Conservation (phyloP, 2,113 vertebrate species). For the Narcine bancroftii region DNA sequence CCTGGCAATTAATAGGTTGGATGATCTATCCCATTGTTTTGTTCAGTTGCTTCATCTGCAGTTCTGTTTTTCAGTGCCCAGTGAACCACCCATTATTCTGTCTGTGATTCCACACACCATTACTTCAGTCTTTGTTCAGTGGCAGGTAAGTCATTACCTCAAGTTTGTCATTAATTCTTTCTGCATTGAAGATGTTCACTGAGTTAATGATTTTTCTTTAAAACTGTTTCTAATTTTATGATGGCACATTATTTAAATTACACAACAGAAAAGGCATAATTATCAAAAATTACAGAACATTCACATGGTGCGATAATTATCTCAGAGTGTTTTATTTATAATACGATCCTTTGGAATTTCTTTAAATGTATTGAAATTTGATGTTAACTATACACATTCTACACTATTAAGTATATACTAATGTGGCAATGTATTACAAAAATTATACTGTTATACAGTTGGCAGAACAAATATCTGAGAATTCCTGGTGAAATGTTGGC, state of each 20-base stretch:
- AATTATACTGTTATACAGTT: not conserved
- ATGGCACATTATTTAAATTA: not conserved
- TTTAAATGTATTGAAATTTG: not conserved
- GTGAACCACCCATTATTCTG: slow-evolving; percentile 75
- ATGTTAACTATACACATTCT: not conserved
- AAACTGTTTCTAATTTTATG: not conserved
- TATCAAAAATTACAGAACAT: not conserved
- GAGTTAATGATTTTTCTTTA: not conserved
- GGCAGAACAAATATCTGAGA: not conserved
- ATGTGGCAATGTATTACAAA: not conserved
- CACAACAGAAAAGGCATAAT: not conserved
- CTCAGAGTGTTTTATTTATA: not conserved
- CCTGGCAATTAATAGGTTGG: too few relatives aligned
- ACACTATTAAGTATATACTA: not conserved
- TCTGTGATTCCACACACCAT: slow-evolving; percentile 80
- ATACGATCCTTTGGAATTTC: not conserved
- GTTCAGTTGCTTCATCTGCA: not conserved
- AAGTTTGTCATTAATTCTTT: not conserved
- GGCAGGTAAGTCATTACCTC: slow-evolving; percentile 68
- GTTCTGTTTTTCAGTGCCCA: slow-evolving; percentile 64
- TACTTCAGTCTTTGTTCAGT: slow-evolving; percentile 86
- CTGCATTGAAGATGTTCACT: not conserved
- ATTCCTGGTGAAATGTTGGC: not conserved
- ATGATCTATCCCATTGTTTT: not conserved
- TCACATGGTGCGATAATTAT: not conserved